A percentile compares a stretch with the other conserved stretches of the same genome.
These are phyloP conservation scores for Lordiphosa clarofinis DNA, from an alignment of 1,140 invertebrate genomes.

Conservation along the genomic window DNA sequence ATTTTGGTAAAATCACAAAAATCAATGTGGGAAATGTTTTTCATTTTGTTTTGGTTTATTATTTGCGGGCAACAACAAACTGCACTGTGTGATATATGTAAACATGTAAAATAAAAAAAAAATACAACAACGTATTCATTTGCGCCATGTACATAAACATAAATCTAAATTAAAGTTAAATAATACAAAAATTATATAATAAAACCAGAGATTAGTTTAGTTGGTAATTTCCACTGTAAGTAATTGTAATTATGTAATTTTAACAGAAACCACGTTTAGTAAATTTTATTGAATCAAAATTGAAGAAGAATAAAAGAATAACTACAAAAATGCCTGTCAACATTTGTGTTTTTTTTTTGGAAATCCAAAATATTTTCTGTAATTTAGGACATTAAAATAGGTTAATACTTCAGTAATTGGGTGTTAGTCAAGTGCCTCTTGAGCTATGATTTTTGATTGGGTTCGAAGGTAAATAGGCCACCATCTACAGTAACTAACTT, in stretches of 20 bases:
- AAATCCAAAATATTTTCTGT: too few species aligned
- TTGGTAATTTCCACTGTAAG: conserved; percentile 49
- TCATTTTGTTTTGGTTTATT: too few species aligned
- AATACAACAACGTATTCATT: too few species aligned
- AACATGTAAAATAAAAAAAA: conserved; percentile 57
- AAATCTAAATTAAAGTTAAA: conserved; percentile 41
- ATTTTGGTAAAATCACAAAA: conserved; percentile 30
- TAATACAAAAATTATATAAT: conserved; percentile 49
- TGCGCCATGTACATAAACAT: conserved; percentile 53
- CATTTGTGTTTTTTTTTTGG: not conserved
- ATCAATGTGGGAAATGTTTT: conserved; percentile 29
- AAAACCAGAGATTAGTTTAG: conserved; percentile 58
- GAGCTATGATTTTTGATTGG: too few species aligned
- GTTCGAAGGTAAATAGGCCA: too few species aligned
- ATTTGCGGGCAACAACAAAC: conserved; percentile 36
- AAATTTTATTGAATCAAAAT: conserved; percentile 52
- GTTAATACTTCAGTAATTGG: too few species aligned
- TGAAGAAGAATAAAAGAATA: conserved; percentile 23
- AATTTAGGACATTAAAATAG: too few species aligned
- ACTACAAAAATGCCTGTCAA: conserved; percentile 26
- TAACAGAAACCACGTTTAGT: conserved; percentile 25
- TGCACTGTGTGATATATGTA: conserved; percentile 70
- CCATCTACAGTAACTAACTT: too few species aligned
- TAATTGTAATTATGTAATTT: conserved; percentile 68
- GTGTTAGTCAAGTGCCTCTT: too few species aligned